A percentile compares a stretch with the other conserved stretches of the same genome.
Conservation (phyloP, 2,113 vertebrate species). For the Cheirogaleus medius region DNA sequence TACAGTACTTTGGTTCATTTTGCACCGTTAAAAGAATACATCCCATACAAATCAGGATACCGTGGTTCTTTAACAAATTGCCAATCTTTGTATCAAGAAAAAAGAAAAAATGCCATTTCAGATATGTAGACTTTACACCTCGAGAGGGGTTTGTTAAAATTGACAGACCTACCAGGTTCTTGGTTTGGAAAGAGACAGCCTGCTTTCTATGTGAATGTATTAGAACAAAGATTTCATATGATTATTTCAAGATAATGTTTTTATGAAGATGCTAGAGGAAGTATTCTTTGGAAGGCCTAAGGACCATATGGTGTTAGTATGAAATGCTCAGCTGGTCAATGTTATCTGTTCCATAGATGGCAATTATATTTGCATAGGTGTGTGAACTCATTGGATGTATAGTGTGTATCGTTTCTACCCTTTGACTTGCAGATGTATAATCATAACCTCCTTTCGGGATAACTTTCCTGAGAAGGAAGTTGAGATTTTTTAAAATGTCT, state of each 20-base stretch:
- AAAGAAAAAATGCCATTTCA: background rate
- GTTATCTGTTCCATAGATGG: conserved; percentile 41
- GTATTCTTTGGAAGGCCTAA: conserved; percentile 41
- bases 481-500: conserved; percentile 5
- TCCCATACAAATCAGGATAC: conserved; percentile 52
- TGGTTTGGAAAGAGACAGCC: background rate
- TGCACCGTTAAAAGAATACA: conserved; percentile 1
- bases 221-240: conserved; percentile 20
- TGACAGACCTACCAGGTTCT: background rate
- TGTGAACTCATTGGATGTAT: background rate
- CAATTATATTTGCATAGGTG: conserved; percentile 6
- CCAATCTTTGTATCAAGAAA: background rate
- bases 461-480: conserved; percentile 25
- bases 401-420: background rate
- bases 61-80: conserved; percentile 35
- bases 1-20: conserved; percentile 6
- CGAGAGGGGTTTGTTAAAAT: background rate
- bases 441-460: background rate
- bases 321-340: conserved; percentile 6
- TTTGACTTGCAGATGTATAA: background rate
- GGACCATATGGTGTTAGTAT: conserved; percentile 43
- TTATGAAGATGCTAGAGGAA: conserved; percentile 51
- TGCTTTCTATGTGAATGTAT: background rate
- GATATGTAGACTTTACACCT: conserved; percentile 25
- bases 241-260: conserved; percentile 58